phyloP scores from a whole-genome alignment of 2,797 vertebrate species.

The Fistularia tabacaria region DNA sequence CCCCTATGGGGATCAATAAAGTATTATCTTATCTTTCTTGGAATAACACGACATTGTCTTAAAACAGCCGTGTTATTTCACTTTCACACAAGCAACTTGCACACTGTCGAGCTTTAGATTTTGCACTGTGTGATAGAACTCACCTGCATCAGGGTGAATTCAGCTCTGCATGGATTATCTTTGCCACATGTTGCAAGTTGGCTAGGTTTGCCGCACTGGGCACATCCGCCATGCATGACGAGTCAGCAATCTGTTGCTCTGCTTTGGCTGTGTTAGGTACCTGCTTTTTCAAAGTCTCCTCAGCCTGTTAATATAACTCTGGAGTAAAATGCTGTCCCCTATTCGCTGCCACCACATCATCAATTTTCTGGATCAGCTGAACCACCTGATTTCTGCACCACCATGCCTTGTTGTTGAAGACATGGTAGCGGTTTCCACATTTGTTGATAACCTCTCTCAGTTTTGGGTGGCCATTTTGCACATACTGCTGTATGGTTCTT shows the following conservation, averaged over 20 bases:
- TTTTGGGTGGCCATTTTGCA: constrained; percentile 16
- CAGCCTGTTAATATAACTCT: neutral
- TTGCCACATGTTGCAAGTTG: too few species aligned
- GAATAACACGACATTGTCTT: too few species aligned
- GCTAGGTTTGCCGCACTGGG: too few species aligned
- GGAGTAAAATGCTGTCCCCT: constrained; percentile 16
- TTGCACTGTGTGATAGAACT: too few species aligned
- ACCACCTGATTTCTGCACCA: constrained; percentile 18
- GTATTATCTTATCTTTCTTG: too few species aligned
- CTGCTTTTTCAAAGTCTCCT: neutral
- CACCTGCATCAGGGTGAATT: too few species aligned
- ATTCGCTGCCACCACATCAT: constrained; percentile 35
- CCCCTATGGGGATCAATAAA: too few species aligned
- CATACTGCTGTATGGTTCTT: constrained; percentile 8
- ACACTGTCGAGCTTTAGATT: too few species aligned
- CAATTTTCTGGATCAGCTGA: constrained; percentile 24
- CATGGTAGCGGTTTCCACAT: constrained; percentile 25
- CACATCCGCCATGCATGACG: constrained; percentile 9
- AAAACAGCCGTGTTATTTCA: too few species aligned
- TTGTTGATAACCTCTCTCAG: constrained; percentile 29
- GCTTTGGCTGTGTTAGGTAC: rapidly evolving
- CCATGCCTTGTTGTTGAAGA: constrained; percentile 33
- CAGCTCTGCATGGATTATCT: too few species aligned
- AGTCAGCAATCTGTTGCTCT: neutral
- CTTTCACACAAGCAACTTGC: too few species aligned